Base-by-base conservation (phyloP, 2,888 invertebrate genomes). In the Stictocephala bisonia region DNA sequence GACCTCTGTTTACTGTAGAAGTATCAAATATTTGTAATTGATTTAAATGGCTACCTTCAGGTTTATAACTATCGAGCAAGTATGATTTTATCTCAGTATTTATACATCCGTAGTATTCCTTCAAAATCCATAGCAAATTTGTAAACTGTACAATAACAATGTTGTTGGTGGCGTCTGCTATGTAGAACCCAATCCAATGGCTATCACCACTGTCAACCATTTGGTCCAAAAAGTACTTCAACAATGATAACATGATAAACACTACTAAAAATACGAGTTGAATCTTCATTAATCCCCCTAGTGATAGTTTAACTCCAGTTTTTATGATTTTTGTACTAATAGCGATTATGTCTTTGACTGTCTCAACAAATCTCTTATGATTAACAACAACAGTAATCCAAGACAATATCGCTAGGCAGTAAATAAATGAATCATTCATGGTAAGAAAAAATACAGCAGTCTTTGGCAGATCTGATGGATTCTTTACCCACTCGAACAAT, bases 161-260 rank as follows among this genome's bases (percentile, higher is more conserved):
- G 27, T 64, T 64, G 18, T 64, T 64, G 11, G 44, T 15, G n/a
- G 13, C 40, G 27, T 64, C 64, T 26, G 64, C 64, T 22, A 64
- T 24, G 44, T 64, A 64, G 27, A 64, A 64, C 27, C 64, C 64
- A 15, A 64, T 7, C 64, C 64, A 64, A 18, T 64, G 64, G 18
- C 64, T 64, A 27, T 64, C 40, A 6, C 64, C 64, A n/a, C 20
- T 44, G 11, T 64, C 64, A 13, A 64, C 64, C 2, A 13, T 22
- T 7, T 44, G 13, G 44, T 64, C 64, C 15, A 44, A 3, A 7
- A 1, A 26, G n/a, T 44, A 44, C 27, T 64, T 64, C 15, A 64
- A 6, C 4, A 22, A n/a, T 15, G 44, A 18, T 2, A 64, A 44
- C 9, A 44, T 1, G 13, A 64, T 2, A 40, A 64, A 15, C 24